A percentile compares a stretch with the other conserved stretches of the same genome.
phyloP scores from a whole-genome alignment of 2,888 invertebrate genomes.

The Silvanus unidentatus region DNA sequence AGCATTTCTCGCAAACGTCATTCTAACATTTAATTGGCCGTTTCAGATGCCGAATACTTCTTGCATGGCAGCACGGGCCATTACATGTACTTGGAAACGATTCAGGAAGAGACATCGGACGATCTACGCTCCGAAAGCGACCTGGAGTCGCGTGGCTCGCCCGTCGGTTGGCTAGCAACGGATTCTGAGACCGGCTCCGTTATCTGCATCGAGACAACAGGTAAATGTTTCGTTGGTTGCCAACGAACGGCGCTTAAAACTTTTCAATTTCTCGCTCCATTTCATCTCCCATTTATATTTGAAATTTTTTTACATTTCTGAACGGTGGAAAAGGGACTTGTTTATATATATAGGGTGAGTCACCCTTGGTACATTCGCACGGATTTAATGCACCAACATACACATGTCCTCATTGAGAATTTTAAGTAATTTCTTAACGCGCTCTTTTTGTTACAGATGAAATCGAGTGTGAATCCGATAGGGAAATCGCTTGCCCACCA shows the following conservation, averaged over 20 bases:
- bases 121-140: constrained; percentile 70
- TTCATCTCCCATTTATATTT: not conserved
- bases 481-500: constrained; percentile 69
- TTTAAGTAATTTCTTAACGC: too few relatives aligned
- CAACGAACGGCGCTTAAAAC: too few relatives aligned
- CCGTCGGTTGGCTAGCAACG: constrained; percentile 49
- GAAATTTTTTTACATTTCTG: not conserved
- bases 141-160: constrained; percentile 42
- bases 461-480: constrained; percentile 63
- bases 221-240: constrained; percentile 27
- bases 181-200: constrained; percentile 81
- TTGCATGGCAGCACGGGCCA: constrained; percentile 46
- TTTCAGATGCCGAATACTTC: constrained; percentile 48
- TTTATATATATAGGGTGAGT: too few relatives aligned
- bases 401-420: too few relatives aligned
- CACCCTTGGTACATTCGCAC: too few relatives aligned
- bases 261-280: too few relatives aligned
- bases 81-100: constrained; percentile 73
- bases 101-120: constrained; percentile 84
- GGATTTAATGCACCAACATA: too few relatives aligned
- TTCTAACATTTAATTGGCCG: not conserved
- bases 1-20: not conserved
- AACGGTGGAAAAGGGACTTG: too few relatives aligned
- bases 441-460: constrained; percentile 43
- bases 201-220: constrained; percentile 54